Evolutionary conservation across 2,797 vertebrate genomes (phyloP).

Genomic region (Astyanax mexicanus): DNA sequence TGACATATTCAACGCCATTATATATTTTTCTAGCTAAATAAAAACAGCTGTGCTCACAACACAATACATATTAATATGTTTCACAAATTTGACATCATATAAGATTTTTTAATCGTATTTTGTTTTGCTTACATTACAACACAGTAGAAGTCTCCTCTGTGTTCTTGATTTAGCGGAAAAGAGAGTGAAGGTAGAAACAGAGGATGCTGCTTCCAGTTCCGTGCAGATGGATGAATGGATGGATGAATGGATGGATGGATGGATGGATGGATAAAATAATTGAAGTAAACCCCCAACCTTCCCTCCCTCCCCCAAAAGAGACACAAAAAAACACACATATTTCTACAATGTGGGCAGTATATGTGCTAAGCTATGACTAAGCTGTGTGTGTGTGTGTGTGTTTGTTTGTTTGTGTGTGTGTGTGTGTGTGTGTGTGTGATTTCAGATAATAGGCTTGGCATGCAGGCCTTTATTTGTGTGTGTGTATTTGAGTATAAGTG

Average conservation of each 20-base stretch:
- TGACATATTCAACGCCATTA: no score
- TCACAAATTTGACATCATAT: no score
- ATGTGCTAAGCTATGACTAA: slow-evolving; percentile 20
- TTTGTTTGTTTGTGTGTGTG: slow-evolving; percentile 27
- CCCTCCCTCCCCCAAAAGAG: background rate
- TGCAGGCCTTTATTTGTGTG: slow-evolving; percentile 46
- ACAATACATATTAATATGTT: no score
- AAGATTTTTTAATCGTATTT: no score
- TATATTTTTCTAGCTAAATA: no score
- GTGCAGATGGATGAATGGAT: no score
- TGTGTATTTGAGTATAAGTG: slow-evolving; percentile 37
- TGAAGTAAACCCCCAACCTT: background rate
- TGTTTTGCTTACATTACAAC: no score
- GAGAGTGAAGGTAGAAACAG: no score
- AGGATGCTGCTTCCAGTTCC: no score
- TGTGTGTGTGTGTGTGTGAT: slow-evolving; percentile 46
- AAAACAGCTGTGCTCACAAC: no score
- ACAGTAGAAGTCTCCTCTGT: no score
- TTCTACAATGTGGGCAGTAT: slow-evolving; percentile 12
- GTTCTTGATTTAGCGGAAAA: no score
- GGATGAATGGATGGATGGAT: slow-evolving; percentile 19
- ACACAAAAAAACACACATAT: slow-evolving; percentile 3
- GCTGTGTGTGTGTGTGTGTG: slow-evolving; percentile 11
- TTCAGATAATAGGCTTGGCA: slow-evolving; percentile 60
- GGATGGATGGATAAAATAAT: background rate